Conservation (phyloP, 2,797 vertebrate species). For the Channallabes apus region DNA sequence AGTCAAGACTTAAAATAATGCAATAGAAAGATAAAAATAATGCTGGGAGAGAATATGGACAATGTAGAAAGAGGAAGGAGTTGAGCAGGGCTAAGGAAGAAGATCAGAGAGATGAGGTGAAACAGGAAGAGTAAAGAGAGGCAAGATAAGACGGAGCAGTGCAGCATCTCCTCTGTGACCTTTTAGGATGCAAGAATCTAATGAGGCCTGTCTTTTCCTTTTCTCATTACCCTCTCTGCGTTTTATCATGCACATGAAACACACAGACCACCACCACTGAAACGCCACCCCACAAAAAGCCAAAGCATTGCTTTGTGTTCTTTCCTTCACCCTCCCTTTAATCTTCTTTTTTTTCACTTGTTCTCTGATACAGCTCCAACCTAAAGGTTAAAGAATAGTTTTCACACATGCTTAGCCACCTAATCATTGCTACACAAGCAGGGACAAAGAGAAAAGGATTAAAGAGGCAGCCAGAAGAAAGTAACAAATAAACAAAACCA, state of each 20-base stretch:
- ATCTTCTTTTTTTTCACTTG: slow-evolving; percentile 23
- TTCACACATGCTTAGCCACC: slow-evolving; percentile 39
- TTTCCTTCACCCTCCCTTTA: slow-evolving; percentile 46
- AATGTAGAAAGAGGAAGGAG: background rate
- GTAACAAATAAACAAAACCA: background rate
- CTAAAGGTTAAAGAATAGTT: slow-evolving; percentile 48
- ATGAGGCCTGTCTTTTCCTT: slow-evolving; percentile 71
- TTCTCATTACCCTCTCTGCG: slow-evolving; percentile 74
- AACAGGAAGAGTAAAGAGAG: slow-evolving; percentile 37
- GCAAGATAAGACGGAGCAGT: slow-evolving; percentile 36
- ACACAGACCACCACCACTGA: slow-evolving; percentile 23
- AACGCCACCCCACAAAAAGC: slow-evolving; percentile 25
- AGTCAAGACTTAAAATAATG: background rate
- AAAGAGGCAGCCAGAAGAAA: background rate
- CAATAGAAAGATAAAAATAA: background rate
- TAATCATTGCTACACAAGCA: slow-evolving; percentile 36
- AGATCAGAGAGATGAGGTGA: slow-evolving; percentile 12
- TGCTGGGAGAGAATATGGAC: background rate
- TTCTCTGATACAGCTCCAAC: slow-evolving; percentile 44
- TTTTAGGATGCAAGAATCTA: slow-evolving; percentile 62
- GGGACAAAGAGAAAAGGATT: slow-evolving; percentile 38
- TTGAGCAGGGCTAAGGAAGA: background rate
- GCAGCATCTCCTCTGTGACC: slow-evolving; percentile 45
- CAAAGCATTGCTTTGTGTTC: slow-evolving; percentile 42
- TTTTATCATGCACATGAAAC: slow-evolving; percentile 75